Evolutionary conservation across 2,113 vertebrate species (phyloP).

Genomic region (Phyllostomus hastatus): DNA sequence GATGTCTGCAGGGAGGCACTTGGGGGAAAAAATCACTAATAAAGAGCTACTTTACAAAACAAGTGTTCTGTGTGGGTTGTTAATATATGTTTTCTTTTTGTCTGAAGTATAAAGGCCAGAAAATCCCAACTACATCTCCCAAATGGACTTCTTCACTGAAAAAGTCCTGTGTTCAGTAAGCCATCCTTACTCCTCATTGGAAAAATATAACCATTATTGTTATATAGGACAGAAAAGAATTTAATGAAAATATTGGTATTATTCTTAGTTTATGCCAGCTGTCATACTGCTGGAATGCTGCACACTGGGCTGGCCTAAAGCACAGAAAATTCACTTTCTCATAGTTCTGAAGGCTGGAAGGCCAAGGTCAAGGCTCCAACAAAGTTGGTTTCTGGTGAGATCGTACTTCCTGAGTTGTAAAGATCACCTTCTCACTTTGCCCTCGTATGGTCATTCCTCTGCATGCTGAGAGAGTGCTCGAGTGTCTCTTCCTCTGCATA

Average conservation of each 20-base stretch:
- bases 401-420: neutral
- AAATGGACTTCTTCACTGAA: neutral
- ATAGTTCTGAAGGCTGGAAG: neutral
- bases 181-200: neutral
- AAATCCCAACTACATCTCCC: neutral
- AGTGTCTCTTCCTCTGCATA: neutral
- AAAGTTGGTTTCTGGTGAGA: neutral
- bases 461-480: neutral
- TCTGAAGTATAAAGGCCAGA: neutral
- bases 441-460: neutral
- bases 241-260: neutral
- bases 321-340: neutral
- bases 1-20: neutral
- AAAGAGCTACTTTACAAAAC: neutral
- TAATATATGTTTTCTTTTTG: conserved; percentile 14
- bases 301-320: neutral
- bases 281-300: neutral
- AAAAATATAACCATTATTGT: neutral
- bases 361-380: neutral
- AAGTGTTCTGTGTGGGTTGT: neutral
- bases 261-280: neutral
- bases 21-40: neutral
- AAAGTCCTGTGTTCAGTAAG: neutral
- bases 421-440: neutral
- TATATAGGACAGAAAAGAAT: neutral